Base-by-base conservation (phyloP, 1,140 invertebrate species). In the Araneus ventricosus region DNA sequence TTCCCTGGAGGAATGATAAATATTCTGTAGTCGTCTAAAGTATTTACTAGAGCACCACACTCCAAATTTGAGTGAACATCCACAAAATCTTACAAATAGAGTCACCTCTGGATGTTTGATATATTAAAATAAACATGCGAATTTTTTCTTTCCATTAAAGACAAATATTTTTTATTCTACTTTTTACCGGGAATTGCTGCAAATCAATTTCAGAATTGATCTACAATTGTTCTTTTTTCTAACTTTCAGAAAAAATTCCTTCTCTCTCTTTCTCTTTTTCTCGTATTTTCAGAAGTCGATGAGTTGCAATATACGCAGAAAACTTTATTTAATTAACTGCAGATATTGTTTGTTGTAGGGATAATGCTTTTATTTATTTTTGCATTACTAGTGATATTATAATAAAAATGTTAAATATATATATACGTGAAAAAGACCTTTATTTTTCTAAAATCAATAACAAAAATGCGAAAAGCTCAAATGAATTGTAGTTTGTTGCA, bases 1-100 rank as follows among this genome's bases (percentile, higher is more conserved):
- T 57, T 86, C 45, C 82, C 57, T 75, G 10, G 80, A 92, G 90
- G 30, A 92, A 92, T 86, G 90, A 92, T 92, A 92, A 86, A 92
- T 92, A 92, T 86, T 92, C 90, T 30, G 30, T 17, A 86, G 61
- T 86, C 90, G 80, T 70, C 27, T 92, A 52, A 70, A 92, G 90
- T 70, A 86, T 92, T 92, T 86, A 91, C 89, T 63, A 75, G 80
- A 75, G 90, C 82, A 75, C 86, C 63, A 20, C 59, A 24, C 90
- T 52, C 30, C 90, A 86, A 92, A 92, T 92, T 92, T 75, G 90
- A 92, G 61, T 45, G 80, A 86, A 30, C 37, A 80, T 59, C 37
- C 39, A 14, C 27, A 80, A 90, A 79, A 80, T 90, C 37, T 82
- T 84, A 63, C 30, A 84, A 91, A 91, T 61, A 61, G 37, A 39